phyloP scores from a whole-genome alignment of 2,797 vertebrate genomes.

The Centroberyx gerrardi region DNA sequence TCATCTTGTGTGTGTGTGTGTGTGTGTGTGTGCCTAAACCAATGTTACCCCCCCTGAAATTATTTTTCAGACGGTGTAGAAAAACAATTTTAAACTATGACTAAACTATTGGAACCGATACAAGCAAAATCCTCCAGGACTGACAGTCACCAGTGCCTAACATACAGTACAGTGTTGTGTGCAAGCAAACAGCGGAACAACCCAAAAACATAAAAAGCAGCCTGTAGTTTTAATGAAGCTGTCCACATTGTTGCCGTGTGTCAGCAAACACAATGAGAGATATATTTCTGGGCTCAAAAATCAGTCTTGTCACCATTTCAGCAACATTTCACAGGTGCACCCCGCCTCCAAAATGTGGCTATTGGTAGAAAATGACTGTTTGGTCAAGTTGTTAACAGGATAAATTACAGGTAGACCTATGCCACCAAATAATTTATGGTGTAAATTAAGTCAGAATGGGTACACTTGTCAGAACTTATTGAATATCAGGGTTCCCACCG shows the following conservation, averaged over 20 bases:
- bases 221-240: conserved; percentile 55
- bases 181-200: conserved; percentile 28
- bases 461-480: neutral
- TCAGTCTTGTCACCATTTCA: conserved; percentile 21
- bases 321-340: conserved; percentile 33
- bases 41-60: neutral
- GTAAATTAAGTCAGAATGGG: neutral
- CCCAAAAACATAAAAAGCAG: conserved; percentile 38
- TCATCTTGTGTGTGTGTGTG: neutral
- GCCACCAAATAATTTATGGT: neutral
- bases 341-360: neutral
- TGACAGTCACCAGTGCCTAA: neutral
- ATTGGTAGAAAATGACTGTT: conserved; percentile 23
- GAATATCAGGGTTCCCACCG: too few relatives aligned
- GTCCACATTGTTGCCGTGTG: conserved; percentile 36
- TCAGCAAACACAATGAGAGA: conserved; percentile 36
- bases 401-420: neutral
- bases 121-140: neutral
- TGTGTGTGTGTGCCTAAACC: neutral
- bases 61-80: conserved; percentile 8
- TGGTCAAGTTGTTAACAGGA: neutral
- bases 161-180: too few relatives aligned
- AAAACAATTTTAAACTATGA: conserved; percentile 2
- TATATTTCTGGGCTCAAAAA: conserved; percentile 33
- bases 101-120: neutral